Base-by-base conservation (phyloP, 2,888 invertebrate genomes). In the Hoplodrina ambigua region DNA sequence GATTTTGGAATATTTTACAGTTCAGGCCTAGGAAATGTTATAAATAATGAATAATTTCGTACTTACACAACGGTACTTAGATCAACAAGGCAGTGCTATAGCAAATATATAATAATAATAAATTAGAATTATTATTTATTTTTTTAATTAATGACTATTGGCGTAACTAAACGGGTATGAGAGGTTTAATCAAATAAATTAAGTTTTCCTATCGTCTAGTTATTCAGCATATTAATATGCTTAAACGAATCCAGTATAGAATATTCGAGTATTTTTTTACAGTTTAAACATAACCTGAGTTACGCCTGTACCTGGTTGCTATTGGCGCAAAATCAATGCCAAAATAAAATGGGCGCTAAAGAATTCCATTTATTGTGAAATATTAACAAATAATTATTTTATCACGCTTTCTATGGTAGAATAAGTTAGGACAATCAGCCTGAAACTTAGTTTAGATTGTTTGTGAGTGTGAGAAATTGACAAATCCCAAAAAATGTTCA, bases 51-150 rank as follows among this genome's bases (percentile, higher is more conserved):
- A 67, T 20, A 44, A 55, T 71, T 33, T 53, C 60, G 84, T 87
- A 86, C 86, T 87, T 85, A 82, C 50, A 63, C 30, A 15, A 41
- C 33, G 67, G 84, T 83, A 83, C 84, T 83, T 83, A 83, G 71
- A 58, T 17, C 10, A 71, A 81, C 30, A 72, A 76, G 84, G 83
- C 80, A 84, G 80, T 78, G 78, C 52, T 63, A 46, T 68, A 83
- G 60, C 56, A 54, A 58, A 54, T 63, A 71, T 53, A 4, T 63
- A 71, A 52, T 67, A 72, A 56, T 46, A 46, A 46, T 17, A 60
- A 57, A 69, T 68, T 67, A 82, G 60, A 58, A 66, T 50, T 82
- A 69, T 37, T 77, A 68, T 80, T 61, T 75, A 76, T 83, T 75
- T 73, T 68, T 75, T 72, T 37, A 49, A 72, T 63, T 67, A 66